Evolutionary conservation across 37 sponge, comb jelly and placozoan genomes (phyloP).

Genomic region (Mnemiopsis leidyi): DNA sequence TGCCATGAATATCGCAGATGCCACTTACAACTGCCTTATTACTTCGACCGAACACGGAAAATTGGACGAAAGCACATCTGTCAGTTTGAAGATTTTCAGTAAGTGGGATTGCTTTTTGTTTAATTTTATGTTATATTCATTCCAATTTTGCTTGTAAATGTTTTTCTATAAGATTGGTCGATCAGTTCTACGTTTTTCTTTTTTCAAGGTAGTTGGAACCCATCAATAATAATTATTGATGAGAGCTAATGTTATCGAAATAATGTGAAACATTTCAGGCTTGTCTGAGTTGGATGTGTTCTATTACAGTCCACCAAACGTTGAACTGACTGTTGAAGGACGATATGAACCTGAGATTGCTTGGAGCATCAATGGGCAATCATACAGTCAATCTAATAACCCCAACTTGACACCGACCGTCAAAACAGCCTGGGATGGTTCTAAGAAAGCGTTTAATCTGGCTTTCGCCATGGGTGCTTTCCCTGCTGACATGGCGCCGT

Average conservation of each 20-base stretch:
- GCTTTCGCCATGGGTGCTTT: background rate
- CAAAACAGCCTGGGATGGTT: background rate
- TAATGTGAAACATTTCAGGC: too few species aligned
- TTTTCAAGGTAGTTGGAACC: too few species aligned
- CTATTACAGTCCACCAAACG: background rate
- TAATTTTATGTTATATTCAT: background rate
- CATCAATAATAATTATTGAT: too few species aligned
- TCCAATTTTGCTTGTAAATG: too few species aligned
- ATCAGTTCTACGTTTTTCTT: too few species aligned
- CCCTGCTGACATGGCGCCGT: background rate
- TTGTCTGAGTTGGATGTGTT: background rate
- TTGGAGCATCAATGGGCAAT: background rate
- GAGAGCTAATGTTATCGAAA: too few species aligned
- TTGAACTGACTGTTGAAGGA: background rate
- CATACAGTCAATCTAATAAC: background rate
- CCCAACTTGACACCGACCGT: background rate
- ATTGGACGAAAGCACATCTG: background rate
- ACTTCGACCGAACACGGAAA: background rate
- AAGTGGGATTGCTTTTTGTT: background rate
- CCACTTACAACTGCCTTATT: background rate
- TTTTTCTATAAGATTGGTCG: too few species aligned
- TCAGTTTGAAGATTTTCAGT: background rate
- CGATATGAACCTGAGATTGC: background rate
- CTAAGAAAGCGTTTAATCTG: background rate
- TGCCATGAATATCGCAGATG: background rate